phyloP scores from a whole-genome alignment of 2,888 invertebrate species.

The Lutraria lutraria region DNA sequence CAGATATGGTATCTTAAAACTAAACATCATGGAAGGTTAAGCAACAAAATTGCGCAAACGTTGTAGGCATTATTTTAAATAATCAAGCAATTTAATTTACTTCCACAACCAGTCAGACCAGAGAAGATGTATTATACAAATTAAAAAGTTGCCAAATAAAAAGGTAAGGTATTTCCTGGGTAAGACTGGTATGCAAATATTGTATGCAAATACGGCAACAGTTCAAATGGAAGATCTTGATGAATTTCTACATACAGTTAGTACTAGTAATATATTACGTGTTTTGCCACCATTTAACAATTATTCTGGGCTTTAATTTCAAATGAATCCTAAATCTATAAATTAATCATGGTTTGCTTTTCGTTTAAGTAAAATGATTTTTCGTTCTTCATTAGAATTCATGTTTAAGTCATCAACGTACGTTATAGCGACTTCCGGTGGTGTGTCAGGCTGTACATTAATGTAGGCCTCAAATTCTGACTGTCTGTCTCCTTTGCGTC shows the following conservation, averaged over 20 bases:
- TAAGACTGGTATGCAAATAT: no score
- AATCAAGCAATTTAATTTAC: no score
- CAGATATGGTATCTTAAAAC: slow-evolving; percentile 60
- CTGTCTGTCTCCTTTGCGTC: slow-evolving; percentile 55
- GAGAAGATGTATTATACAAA: background rate
- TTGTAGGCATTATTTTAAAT: no score
- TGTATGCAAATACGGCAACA: no score
- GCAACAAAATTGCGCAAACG: no score
- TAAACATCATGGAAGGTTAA: slow-evolving; percentile 13
- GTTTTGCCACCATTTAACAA: no score
- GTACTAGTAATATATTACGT: no score
- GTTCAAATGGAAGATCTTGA: no score
- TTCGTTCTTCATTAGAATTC: background rate
- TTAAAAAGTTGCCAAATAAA: no score
- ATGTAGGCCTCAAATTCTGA: slow-evolving; percentile 37
- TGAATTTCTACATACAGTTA: no score
- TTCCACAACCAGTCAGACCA: no score
- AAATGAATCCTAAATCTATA: background rate
- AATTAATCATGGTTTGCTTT: background rate
- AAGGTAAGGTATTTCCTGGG: no score
- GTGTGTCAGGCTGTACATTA: slow-evolving; percentile 30
- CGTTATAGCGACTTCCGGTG: slow-evolving; percentile 49
- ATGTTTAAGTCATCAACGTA: slow-evolving; percentile 29
- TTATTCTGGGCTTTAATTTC: background rate
- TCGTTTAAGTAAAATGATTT: background rate